A percentile compares a stretch with the other conserved stretches of the same genome.
phyloP scores from a whole-genome alignment of 2,888 invertebrate species.

The Coremacera marginata region DNA sequence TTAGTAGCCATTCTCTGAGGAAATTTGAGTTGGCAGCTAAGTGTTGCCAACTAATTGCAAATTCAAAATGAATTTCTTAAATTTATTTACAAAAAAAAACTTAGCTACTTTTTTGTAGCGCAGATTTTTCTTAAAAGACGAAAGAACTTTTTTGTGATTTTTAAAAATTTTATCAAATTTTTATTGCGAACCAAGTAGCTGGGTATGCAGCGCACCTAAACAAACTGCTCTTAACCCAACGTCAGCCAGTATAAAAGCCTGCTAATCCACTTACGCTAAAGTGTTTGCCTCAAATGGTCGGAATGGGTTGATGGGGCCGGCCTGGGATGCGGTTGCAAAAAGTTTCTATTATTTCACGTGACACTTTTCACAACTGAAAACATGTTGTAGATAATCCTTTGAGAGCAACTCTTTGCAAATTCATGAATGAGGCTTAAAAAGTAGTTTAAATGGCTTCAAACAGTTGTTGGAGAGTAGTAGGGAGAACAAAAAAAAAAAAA shows the following conservation, averaged over 20 bases:
- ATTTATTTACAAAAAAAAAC: too few species aligned
- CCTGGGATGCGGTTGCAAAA: slow-evolving; percentile 6
- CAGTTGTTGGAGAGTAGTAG: background rate
- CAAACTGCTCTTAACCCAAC: background rate
- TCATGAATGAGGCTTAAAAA: slow-evolving; percentile 34
- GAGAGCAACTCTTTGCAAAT: slow-evolving; percentile 30
- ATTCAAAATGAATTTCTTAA: background rate
- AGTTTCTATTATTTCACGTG: slow-evolving; percentile 34
- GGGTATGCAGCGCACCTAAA: background rate
- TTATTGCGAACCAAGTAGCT: background rate
- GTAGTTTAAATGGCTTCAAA: slow-evolving; percentile 24
- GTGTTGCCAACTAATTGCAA: slow-evolving; percentile 21
- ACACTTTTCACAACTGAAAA: slow-evolving; percentile 32
- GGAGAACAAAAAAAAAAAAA: background rate
- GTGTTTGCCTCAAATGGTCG: background rate
- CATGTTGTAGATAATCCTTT: slow-evolving; percentile 21
- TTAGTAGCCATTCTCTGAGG: background rate
- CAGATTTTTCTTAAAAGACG: background rate
- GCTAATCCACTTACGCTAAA: slow-evolving; percentile 33
- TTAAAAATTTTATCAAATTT: background rate
- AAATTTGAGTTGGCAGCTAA: background rate
- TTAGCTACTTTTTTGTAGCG: background rate
- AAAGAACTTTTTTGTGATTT: too few species aligned
- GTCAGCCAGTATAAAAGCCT: background rate
- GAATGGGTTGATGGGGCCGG: background rate